phyloP scores from a whole-genome alignment of 1,140 invertebrate genomes.

The Drosophila cardini region DNA sequence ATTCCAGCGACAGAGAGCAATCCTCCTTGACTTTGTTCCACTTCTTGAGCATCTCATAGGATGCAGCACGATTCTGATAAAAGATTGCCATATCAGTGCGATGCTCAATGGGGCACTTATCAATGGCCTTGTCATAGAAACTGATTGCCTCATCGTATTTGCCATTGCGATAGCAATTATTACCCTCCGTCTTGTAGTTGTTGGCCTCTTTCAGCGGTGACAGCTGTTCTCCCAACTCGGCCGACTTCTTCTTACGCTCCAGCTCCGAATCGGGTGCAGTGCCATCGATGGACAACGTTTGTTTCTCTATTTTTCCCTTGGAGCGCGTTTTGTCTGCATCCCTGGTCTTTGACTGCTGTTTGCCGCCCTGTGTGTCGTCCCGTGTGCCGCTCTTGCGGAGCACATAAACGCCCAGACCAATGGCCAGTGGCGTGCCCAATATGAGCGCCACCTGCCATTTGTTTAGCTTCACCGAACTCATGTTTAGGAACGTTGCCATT shows the following conservation, averaged over 20 bases:
- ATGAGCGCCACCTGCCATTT: constrained; percentile 87
- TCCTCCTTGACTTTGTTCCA: constrained; percentile 94
- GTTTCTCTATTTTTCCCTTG: constrained; percentile 65
- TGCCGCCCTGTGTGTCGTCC: constrained; percentile 54
- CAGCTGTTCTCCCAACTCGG: constrained; percentile 85
- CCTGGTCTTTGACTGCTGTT: constrained; percentile 40
- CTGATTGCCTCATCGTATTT: constrained; percentile 95
- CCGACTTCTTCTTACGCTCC: constrained; percentile 85
- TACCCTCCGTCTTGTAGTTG: constrained; percentile 93
- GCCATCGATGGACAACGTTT: constrained; percentile 85
- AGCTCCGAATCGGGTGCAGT: constrained; percentile 83
- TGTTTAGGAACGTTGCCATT: constrained; percentile 68
- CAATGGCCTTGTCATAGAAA: constrained; percentile 95
- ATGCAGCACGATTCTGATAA: constrained; percentile 98
- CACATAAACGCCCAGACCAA: constrained; percentile 93
- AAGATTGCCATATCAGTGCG: constrained; percentile 93
- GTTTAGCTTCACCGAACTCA: constrained; percentile 77
- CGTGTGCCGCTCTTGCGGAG: constrained; percentile 83
- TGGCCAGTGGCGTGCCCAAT: constrained; percentile 91
- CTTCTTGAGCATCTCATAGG: constrained; percentile 96
- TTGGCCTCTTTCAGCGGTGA: constrained; percentile 85
- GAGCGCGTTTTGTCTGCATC: constrained; percentile 29
- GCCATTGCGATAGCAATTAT: constrained; percentile 93
- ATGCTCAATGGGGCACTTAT: constrained; percentile 91
- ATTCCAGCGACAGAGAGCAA: constrained; percentile 93